Conservation (phyloP, 2,888 invertebrate species). For the Platypus cylindrus region DNA sequence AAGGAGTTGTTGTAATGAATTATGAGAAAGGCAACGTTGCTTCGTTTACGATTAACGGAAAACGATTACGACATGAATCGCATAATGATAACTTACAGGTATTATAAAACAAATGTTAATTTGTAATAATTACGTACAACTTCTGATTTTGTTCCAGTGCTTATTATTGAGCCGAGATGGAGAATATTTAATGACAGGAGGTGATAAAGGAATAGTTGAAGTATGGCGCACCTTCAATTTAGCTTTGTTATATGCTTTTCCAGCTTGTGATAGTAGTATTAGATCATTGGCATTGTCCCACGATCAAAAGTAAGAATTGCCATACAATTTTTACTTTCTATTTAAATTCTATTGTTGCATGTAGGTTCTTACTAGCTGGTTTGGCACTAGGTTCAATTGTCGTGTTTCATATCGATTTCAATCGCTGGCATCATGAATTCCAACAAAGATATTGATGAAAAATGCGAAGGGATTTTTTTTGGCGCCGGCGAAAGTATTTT, state of each 20-base stretch:
- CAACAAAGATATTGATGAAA: constrained; percentile 69
- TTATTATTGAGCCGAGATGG: constrained; percentile 92
- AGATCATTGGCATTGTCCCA: constrained; percentile 90
- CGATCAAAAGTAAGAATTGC: constrained; percentile 81
- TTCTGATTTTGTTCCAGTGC: constrained; percentile 47
- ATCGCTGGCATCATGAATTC: constrained; percentile 94
- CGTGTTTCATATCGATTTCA: constrained; percentile 99
- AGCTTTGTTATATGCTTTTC: constrained; percentile 94
- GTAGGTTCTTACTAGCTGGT: constrained; percentile 93
- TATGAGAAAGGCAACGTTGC: constrained; percentile 87
- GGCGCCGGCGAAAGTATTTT: constrained; percentile 6
- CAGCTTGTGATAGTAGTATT: constrained; percentile 91
- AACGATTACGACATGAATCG: constrained; percentile 75
- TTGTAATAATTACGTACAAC: not conserved
- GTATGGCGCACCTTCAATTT: constrained; percentile 97
- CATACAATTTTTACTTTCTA: not conserved
- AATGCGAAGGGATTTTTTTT: constrained; percentile 2
- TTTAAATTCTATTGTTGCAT: constrained; percentile 22
- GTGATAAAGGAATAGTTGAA: constrained; percentile 93
- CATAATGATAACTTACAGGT: constrained; percentile 94
- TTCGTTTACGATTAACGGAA: constrained; percentile 89
- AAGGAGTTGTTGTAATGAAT: constrained; percentile 90
- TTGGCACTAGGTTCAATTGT: constrained; percentile 95
- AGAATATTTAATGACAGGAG: constrained; percentile 96
- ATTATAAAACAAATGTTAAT: no score